A percentile compares a stretch with the other conserved stretches of the same genome.
Conservation (phyloP, 2,113 vertebrate genomes). For the Dunckerocampus dactyliophorus region DNA sequence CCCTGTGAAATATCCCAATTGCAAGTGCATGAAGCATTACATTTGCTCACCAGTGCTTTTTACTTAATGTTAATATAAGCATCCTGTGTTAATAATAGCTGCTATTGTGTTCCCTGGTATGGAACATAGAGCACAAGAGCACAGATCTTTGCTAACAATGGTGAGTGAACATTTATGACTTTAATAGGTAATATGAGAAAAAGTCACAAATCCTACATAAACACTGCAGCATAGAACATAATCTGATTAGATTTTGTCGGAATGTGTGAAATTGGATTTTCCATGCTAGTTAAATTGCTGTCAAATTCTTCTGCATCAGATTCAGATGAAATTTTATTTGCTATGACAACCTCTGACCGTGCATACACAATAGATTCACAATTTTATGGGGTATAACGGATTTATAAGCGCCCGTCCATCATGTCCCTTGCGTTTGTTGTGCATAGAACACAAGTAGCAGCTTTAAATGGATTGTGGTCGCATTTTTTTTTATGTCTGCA, state of each 20-base stretch:
- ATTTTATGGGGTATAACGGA: background rate
- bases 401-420: background rate
- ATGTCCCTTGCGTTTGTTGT: background rate
- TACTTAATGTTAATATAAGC: background rate
- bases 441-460: background rate
- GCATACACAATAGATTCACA: background rate
- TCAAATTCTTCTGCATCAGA: background rate
- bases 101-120: background rate
- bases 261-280: background rate
- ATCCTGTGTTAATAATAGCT: background rate
- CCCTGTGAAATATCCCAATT: background rate
- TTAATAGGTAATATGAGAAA: background rate
- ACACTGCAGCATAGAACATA: background rate
- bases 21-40: background rate
- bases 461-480: background rate
- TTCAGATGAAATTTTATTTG: background rate
- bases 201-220: background rate
- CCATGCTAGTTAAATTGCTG: background rate
- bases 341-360: background rate
- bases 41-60: background rate
- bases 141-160: background rate
- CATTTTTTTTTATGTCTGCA: background rate
- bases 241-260: background rate
- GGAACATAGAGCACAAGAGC: background rate
- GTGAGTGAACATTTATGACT: background rate